Conservation (phyloP, 2,113 vertebrate species). For the Phocoena phocoena region DNA sequence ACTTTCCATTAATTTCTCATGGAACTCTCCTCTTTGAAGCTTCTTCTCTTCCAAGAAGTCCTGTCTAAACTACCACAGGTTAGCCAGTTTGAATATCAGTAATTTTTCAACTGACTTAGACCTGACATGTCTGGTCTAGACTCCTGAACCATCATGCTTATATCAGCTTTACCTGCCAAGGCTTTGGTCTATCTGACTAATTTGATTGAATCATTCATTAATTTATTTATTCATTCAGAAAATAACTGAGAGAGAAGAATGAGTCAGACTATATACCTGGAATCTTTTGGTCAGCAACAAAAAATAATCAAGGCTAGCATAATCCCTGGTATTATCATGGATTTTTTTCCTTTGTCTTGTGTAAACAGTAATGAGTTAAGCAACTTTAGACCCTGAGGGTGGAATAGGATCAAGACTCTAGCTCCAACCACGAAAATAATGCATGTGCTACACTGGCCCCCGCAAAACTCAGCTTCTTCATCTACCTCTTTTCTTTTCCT, state of each 20-base stretch:
- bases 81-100: not conserved
- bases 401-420: conserved; percentile 19
- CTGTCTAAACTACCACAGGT: not conserved
- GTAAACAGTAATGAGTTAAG: conserved; percentile 55
- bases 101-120: not conserved
- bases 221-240: conserved; percentile 41
- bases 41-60: not conserved
- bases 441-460: not conserved
- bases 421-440: conserved; percentile 29
- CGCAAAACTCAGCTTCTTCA: conserved; percentile 36
- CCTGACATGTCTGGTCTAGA: not conserved
- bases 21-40: not conserved
- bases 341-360: conserved; percentile 17
- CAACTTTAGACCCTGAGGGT: conserved; percentile 43
- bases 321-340: conserved; percentile 55
- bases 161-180: not conserved
- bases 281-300: conserved; percentile 47
- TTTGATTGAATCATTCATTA: not conserved
- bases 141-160: not conserved
- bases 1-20: not conserved
- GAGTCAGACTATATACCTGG: not conserved
- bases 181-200: not conserved
- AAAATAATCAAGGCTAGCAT: conserved; percentile 62
- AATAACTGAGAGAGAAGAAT: conserved; percentile 56
- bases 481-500: conserved; percentile 52